These are phyloP conservation scores for Drosophila kikkawai DNA, from an alignment of 1,140 invertebrate genomes.

Conservation along the genomic window DNA sequence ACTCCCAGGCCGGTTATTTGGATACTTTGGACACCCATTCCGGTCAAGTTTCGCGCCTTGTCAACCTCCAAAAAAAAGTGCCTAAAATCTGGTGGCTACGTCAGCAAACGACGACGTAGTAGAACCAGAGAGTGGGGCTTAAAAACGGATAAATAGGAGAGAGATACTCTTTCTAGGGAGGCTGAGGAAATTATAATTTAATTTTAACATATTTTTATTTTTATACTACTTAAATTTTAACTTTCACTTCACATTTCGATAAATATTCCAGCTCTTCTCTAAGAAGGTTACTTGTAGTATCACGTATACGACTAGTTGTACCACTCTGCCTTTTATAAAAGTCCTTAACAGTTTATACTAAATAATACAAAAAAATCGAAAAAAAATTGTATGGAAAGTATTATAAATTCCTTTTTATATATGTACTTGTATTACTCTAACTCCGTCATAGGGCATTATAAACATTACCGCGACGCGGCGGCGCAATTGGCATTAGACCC, in stretches of 20 bases:
- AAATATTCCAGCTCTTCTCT: no score
- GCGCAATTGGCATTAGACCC: constrained; percentile 69
- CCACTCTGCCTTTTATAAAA: neutral
- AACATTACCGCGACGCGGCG: constrained; percentile 43
- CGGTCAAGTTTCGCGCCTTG: constrained; percentile 15
- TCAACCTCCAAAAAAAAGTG: constrained; percentile 1
- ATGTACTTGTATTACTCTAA: neutral
- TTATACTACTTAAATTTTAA: no score
- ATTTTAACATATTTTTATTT: neutral
- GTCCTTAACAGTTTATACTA: neutral
- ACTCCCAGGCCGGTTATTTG: constrained; percentile 3
- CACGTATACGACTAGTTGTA: constrained; percentile 10
- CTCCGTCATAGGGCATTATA: constrained; percentile 2
- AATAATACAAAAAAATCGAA: neutral
- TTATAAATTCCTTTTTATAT: neutral
- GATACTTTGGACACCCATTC: constrained; percentile 1
- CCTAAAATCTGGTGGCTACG: constrained; percentile 10
- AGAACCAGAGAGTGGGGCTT: constrained; percentile 12
- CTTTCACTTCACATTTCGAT: no score
- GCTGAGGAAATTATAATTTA: neutral
- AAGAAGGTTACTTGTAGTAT: neutral
- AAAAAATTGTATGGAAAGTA: neutral
- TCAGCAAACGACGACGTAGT: constrained; percentile 56
- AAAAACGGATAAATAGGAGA: fast-evolving
- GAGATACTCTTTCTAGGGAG: neutral